Evolutionary conservation across 2,888 invertebrate species (phyloP), one percentile per base, ranked within the genome.

Genomic region (Branchellion lobata): DNA sequence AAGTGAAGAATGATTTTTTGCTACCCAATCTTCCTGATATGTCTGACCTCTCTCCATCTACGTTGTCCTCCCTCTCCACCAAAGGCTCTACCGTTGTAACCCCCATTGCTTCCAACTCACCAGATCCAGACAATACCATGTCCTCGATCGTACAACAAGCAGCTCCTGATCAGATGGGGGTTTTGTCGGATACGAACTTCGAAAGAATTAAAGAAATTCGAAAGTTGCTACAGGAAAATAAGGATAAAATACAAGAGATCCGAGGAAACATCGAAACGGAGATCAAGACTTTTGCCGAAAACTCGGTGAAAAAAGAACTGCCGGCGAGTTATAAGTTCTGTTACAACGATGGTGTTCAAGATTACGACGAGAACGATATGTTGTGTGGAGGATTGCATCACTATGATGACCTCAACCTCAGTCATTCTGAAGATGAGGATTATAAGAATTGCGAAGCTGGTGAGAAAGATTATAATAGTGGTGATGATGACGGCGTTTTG

Each of bases 181-280:
- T 65, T 11, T 29, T 65, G 27, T 77, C 77, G 0, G 34, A 29
- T 1, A 65, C 57, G n/a, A 77, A 77, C 40, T 77, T 65, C 31
- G 34, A 61, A 34, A 61, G 40, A 24, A 77, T 77, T 21, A 77
- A 65, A 34, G 77, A 57, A 36, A 77, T 77, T 29, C 21, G 53
- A 11, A 47, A 77, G 31, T 24, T 77, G 34, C 27, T 77, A 24
- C 61, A 65, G 27, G 77, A 77, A 34, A 77, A 77, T 33, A 77
- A 77, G 33, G 61, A 77, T 18, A 77, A 65, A n/a, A 77, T 77
- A n/a, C 61, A 77, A 24, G 29, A 29, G 24, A 77, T 77, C 31
- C 47, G 53, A 77, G 21, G 61, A n/a, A 65, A 53, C n/a, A 77
- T 77, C 31, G 29, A 24, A 21, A 27, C 18, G 5, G 75, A 75